Percentiles rank a stretch among this genome's conserved stretches.
These are phyloP conservation scores for Myzus persicae DNA, from an alignment of 1,140 invertebrate species.

Conservation along the genomic window DNA sequence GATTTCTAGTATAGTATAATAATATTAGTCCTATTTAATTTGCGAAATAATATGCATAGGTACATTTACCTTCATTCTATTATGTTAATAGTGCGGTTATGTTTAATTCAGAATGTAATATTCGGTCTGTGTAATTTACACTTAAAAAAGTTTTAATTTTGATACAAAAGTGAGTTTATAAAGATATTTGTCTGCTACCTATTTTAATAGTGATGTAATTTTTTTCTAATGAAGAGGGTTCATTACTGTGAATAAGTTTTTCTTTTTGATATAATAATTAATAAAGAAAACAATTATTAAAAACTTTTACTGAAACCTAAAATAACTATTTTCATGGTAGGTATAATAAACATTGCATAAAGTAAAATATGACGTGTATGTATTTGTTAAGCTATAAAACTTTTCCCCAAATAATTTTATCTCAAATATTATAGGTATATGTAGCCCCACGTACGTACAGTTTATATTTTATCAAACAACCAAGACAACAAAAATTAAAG, in stretches of 20 bases:
- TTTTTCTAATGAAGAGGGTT: slow-evolving; percentile 7
- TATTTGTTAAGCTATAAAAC: neutral
- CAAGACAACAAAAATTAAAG: neutral
- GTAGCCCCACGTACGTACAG: neutral
- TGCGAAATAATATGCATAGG: no score
- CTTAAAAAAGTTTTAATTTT: neutral
- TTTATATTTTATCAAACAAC: neutral
- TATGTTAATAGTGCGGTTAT: neutral
- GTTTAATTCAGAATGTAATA: neutral
- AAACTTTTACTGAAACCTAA: neutral
- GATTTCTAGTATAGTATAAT: no score
- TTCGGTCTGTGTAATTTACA: neutral
- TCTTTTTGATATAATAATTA: slow-evolving; percentile 20
- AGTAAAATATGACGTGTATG: neutral
- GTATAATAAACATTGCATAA: neutral
- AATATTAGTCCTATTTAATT: neutral
- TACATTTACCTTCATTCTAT: neutral
- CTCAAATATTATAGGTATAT: no score
- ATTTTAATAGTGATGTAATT: neutral
- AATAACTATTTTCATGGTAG: neutral
- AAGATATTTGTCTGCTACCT: neutral
- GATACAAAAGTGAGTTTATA: neutral
- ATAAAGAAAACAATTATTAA: neutral
- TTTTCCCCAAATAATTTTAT: neutral
- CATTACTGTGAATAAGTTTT: neutral